These are phyloP conservation scores for Spialia ferax DNA, from an alignment of 2,888 invertebrate genomes.

Conservation along the genomic window DNA sequence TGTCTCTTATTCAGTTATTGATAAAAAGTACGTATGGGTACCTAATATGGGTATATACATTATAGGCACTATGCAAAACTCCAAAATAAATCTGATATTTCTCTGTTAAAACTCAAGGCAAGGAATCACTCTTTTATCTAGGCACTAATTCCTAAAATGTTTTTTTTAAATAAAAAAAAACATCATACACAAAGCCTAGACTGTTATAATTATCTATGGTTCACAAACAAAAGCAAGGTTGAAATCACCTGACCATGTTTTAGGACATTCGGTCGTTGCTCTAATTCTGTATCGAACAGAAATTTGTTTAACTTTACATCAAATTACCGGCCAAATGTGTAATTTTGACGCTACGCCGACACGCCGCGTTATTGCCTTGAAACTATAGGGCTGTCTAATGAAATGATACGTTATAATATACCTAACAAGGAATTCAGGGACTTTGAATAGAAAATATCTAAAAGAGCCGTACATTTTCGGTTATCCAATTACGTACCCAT, in stretches of 20 bases:
- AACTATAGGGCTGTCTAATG: constrained; percentile 17
- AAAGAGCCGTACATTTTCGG: neutral
- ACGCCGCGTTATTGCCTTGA: constrained; percentile 16
- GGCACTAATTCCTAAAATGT: too few relatives aligned
- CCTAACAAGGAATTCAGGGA: neutral
- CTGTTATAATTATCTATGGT: neutral
- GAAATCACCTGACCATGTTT: constrained; percentile 13
- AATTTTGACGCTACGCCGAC: constrained; percentile 42
- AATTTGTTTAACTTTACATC: constrained; percentile 45
- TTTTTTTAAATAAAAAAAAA: too few relatives aligned
- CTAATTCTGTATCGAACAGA: constrained; percentile 37
- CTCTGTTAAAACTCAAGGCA: too few relatives aligned
- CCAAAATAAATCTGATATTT: too few relatives aligned
- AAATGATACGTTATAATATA: constrained; percentile 1
- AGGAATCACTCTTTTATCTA: too few relatives aligned
- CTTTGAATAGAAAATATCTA: neutral
- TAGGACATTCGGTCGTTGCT: constrained; percentile 31
- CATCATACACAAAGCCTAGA: too few relatives aligned
- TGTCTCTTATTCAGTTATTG: too few relatives aligned
- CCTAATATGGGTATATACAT: too few relatives aligned
- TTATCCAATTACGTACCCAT: too few relatives aligned
- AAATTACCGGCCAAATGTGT: constrained; percentile 47
- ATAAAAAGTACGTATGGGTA: too few relatives aligned
- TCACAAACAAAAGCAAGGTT: constrained; percentile 19
- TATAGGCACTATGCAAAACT: too few relatives aligned